These are phyloP conservation scores for Anthophora plumipes DNA, from an alignment of 2,888 invertebrate species.

Conservation along the genomic window DNA sequence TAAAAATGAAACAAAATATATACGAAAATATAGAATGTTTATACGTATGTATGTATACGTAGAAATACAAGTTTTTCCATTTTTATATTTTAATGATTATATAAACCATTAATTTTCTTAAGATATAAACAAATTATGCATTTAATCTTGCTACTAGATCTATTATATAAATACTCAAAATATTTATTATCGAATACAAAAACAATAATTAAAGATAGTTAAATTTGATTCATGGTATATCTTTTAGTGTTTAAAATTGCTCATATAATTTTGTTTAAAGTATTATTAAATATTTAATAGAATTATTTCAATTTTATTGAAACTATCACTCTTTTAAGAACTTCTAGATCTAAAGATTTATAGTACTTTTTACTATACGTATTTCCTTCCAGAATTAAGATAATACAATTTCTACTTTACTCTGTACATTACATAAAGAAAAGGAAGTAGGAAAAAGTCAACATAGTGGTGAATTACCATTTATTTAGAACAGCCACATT, in stretches of 20 bases:
- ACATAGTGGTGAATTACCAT: slow-evolving; percentile 72
- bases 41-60: no score
- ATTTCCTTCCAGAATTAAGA: neutral
- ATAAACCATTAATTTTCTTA: neutral
- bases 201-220: neutral
- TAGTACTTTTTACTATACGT: neutral
- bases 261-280: neutral
- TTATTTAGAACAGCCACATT: slow-evolving; percentile 83
- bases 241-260: neutral
- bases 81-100: neutral
- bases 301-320: neutral
- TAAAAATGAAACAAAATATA: neutral
- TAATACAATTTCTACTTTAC: neutral
- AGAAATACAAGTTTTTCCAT: neutral
- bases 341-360: no score
- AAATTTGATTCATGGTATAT: no score
- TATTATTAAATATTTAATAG: neutral
- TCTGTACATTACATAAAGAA: neutral
- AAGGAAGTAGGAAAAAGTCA: slow-evolving; percentile 13
- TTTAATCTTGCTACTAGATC: neutral
- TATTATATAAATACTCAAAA: neutral
- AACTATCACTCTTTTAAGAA: neutral
- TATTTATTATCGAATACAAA: neutral
- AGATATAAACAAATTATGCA: slow-evolving; percentile 7
- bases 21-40: neutral